Evolutionary conservation across 2,113 vertebrate genomes (phyloP), one percentile per base, ranked within the genome.

Genomic region (Microcebus tavaratra): DNA sequence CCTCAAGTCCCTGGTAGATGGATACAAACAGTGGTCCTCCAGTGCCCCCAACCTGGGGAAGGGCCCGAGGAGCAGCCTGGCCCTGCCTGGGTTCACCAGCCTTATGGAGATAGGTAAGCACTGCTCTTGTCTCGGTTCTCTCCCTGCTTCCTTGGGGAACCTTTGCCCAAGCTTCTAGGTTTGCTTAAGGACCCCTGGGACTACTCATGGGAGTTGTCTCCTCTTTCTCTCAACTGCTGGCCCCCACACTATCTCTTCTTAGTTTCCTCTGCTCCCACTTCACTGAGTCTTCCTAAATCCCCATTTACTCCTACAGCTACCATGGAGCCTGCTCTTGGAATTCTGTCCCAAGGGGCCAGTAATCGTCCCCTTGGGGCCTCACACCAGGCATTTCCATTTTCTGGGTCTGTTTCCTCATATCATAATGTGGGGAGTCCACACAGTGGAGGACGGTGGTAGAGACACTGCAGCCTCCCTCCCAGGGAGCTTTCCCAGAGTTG

Each of bases 41-140:
- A 99, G 99, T 96, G 99, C 99, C 93, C 99, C 99, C 1, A 99
- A 99, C 98, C 99, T 99, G 91, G 99, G 99, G 79, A 99, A 99
- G 96, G 99, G 99, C 45, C 99, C 99, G 0, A 99, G 99, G 98
- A 99, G 99, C 93, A 99, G 98, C 3, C 98, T 99, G 18, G 99
- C 99, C 18, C 99, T 99, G 72, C 99, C 99, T 13, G 99, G 99
- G 65, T 99, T 99, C 95, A 99, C 99, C 85, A 99, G 99, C 98
- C 99, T 99, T 90, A 98, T 98, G 91, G 99, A 99, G 98, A 99
- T 99, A 92, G 99, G 99, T 99, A 98, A 99, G 98, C 63, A 57
- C 76, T 84, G 89, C 82, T 63, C 14, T 48, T 20, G 34, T 48
- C 55, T 45, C 36, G 25, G 21, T 45, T 79, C 55, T 67, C 27